Evolutionary conservation across 2,888 invertebrate genomes (phyloP).

Genomic region (Sphaeridia pumilis): DNA sequence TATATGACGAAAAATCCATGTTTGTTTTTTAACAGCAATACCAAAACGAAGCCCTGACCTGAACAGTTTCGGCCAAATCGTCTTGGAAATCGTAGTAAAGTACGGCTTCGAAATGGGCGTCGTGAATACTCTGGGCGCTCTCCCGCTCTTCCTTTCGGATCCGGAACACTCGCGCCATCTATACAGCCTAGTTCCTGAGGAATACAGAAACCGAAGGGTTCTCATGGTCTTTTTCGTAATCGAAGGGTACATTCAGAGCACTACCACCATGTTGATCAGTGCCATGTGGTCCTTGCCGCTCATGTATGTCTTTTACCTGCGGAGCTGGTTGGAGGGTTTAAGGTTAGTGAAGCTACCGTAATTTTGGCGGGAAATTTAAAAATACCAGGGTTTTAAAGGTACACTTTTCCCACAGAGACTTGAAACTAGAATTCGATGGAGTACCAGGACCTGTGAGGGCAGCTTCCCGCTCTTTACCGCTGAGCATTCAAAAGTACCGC

Average conservation of each 20-base stretch:
- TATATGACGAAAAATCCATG: too few species aligned
- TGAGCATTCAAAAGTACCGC: not conserved
- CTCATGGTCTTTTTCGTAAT: not conserved
- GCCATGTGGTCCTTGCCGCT: not conserved
- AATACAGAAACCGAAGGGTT: not conserved
- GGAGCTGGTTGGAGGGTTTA: not conserved
- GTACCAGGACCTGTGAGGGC: too few species aligned
- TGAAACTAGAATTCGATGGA: too few species aligned
- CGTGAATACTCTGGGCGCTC: not conserved
- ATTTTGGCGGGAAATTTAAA: too few species aligned
- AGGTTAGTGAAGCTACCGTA: not conserved
- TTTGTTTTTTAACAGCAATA: not conserved
- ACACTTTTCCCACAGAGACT: too few species aligned
- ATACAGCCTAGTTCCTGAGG: not conserved
- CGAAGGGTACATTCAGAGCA: not conserved
- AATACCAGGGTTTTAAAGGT: too few species aligned
- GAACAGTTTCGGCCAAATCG: not conserved
- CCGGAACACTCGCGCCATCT: not conserved
- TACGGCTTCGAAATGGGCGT: not conserved
- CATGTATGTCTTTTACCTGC: not conserved
- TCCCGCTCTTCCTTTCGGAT: not conserved
- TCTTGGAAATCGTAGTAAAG: not conserved
- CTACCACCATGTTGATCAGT: not conserved
- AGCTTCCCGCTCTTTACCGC: too few species aligned
- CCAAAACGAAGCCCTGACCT: not conserved